These are phyloP conservation scores for Amphiprion clarkii DNA, from an alignment of 2,797 vertebrate species.

Conservation along the genomic window DNA sequence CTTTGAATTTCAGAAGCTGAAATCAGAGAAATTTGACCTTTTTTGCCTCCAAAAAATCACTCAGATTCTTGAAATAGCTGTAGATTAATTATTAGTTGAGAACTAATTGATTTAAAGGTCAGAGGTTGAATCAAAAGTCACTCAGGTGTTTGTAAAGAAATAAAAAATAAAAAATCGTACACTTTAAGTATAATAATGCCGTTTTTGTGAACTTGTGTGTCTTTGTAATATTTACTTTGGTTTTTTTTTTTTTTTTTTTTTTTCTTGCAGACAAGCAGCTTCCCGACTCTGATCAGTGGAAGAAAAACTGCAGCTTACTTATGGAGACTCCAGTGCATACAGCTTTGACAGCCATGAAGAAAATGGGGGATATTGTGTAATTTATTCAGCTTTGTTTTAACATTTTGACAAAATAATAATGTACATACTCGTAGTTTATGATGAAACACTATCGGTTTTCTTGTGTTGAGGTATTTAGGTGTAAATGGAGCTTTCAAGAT, in stretches of 20 bases:
- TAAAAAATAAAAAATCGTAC: too few species aligned
- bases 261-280: slow-evolving; percentile 71
- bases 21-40: too few species aligned
- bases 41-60: too few species aligned
- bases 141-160: neutral
- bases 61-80: too few species aligned
- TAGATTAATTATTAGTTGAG: too few species aligned
- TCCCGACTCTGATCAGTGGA: slow-evolving; percentile 75
- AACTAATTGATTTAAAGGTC: too few species aligned
- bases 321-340: slow-evolving; percentile 80
- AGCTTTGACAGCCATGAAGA: slow-evolving; percentile 76
- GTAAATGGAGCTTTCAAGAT: neutral
- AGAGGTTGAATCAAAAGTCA: too few species aligned
- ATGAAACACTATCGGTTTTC: neutral
- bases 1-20: too few species aligned
- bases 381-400: slow-evolving; percentile 8
- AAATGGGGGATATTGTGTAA: slow-evolving; percentile 66
- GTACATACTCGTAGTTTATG: slow-evolving; percentile 5
- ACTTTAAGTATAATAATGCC: too few species aligned
- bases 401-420: neutral
- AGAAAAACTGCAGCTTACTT: slow-evolving; percentile 70
- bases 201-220: too few species aligned
- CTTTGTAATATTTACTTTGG: neutral
- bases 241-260: neutral
- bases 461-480: neutral